Percentiles rank a stretch among this genome's conserved stretches.
Conservation (phyloP, 2,797 vertebrate genomes). For the Cetoscarus ocellatus region DNA sequence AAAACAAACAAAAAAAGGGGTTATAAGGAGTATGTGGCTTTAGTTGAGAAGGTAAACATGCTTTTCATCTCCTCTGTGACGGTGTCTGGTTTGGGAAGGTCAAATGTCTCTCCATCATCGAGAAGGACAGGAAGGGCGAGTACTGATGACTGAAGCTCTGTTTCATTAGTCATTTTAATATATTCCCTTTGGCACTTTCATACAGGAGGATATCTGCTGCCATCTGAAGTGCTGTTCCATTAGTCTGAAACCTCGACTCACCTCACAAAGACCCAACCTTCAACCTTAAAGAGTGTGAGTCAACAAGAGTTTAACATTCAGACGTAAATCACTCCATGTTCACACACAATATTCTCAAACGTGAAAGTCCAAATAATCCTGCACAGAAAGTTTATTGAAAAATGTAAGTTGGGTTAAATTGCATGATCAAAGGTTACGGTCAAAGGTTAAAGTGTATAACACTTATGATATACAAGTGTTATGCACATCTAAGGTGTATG, state of each 20-base stretch:
- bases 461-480: no score
- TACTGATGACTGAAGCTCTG: neutral
- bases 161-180: constrained; percentile 11
- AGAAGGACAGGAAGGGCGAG: neutral
- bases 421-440: no score
- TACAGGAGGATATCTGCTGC: constrained; percentile 14
- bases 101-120: neutral
- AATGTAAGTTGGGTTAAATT: no score
- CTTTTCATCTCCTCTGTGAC: neutral
- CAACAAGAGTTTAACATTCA: neutral
- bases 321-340: neutral
- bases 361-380: no score
- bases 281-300: neutral
- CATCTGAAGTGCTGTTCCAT: constrained; percentile 5
- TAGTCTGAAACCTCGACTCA: neutral
- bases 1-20: neutral
- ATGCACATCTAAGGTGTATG: no score
- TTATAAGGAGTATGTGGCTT: neutral
- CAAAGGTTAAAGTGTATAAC: no score
- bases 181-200: constrained; percentile 6
- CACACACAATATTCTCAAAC: neutral
- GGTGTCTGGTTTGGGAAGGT: constrained; percentile 1
- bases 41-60: neutral
- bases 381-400: no score
- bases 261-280: constrained; percentile 3